Conservation (phyloP, 2,797 vertebrate species). For the Silurus aristotelis region DNA sequence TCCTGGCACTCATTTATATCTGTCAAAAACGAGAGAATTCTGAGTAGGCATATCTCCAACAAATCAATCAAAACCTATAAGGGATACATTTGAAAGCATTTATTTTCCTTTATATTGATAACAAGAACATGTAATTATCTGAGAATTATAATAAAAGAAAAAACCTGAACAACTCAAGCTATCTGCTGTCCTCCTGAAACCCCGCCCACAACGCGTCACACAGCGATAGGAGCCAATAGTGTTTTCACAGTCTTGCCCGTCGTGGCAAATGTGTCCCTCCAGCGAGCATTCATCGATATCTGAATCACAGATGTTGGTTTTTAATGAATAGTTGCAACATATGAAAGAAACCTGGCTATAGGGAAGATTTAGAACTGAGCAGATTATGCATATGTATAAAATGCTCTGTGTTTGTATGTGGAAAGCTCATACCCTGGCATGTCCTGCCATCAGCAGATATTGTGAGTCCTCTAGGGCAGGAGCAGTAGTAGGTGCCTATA, state of each 20-base stretch:
- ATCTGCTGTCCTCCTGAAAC: slow-evolving; percentile 84
- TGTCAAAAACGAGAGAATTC: slow-evolving; percentile 58
- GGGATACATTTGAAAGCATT: too few relatives aligned
- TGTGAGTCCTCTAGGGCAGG: slow-evolving; percentile 87
- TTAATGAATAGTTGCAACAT: neutral
- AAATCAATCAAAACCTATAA: neutral
- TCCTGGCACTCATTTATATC: slow-evolving; percentile 96
- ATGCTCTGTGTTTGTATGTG: neutral
- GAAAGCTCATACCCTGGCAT: slow-evolving; percentile 82
- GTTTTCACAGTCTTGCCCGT: slow-evolving; percentile 90
- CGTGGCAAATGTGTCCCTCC: slow-evolving; percentile 77
- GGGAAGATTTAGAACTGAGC: neutral
- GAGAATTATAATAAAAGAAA: neutral
- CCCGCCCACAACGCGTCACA: slow-evolving; percentile 80
- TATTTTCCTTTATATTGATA: neutral
- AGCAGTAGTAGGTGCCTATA: slow-evolving; percentile 91
- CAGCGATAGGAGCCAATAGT: slow-evolving; percentile 88
- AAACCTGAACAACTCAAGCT: slow-evolving; percentile 88
- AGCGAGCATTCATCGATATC: slow-evolving; percentile 92
- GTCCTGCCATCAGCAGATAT: slow-evolving; percentile 91
- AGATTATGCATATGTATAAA: neutral
- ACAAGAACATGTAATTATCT: neutral
- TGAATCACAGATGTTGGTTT: slow-evolving; percentile 10
- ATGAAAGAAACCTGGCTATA: neutral
- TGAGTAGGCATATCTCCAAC: neutral